These are phyloP conservation scores for Chloroclystis v-ata DNA, from an alignment of 2,888 invertebrate species.

Conservation along the genomic window DNA sequence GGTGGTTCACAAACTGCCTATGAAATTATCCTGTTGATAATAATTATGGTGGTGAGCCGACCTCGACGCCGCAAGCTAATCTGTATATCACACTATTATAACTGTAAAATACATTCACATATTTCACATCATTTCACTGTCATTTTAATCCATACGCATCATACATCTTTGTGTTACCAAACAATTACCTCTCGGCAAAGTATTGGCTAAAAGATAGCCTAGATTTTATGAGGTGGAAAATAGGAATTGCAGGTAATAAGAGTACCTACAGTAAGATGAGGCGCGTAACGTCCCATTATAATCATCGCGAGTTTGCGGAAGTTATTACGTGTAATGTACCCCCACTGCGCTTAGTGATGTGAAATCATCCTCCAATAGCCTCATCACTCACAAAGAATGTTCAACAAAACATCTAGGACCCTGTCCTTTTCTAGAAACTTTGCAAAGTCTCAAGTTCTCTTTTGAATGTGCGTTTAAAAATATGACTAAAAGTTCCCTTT, in stretches of 20 bases:
- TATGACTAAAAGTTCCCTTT: conserved; percentile 27
- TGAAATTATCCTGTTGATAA: no score
- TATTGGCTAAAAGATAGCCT: neutral
- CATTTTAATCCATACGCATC: neutral
- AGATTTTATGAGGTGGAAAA: conserved; percentile 13
- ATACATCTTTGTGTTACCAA: neutral
- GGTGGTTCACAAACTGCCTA: no score
- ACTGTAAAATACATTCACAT: no score
- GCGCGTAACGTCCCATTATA: conserved; percentile 51
- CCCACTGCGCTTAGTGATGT: conserved; percentile 40
- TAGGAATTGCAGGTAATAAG: conserved; percentile 41
- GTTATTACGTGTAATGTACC: conserved; percentile 62
- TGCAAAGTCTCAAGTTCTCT: conserved; percentile 16
- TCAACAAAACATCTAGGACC: conserved; percentile 9
- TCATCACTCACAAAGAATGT: conserved; percentile 13
- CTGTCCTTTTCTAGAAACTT: conserved; percentile 12
- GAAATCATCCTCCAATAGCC: neutral
- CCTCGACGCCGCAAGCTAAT: no score
- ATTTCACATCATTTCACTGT: no score
- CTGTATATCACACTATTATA: no score
- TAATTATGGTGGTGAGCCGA: no score
- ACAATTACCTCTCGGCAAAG: neutral
- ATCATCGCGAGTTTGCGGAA: conserved; percentile 50
- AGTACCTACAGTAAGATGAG: conserved; percentile 38
- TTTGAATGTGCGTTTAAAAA: conserved; percentile 29